Percentiles rank a stretch among this genome's conserved stretches.
These are phyloP conservation scores for Drosophila incognita DNA, from an alignment of 2,888 invertebrate species.

Conservation along the genomic window DNA sequence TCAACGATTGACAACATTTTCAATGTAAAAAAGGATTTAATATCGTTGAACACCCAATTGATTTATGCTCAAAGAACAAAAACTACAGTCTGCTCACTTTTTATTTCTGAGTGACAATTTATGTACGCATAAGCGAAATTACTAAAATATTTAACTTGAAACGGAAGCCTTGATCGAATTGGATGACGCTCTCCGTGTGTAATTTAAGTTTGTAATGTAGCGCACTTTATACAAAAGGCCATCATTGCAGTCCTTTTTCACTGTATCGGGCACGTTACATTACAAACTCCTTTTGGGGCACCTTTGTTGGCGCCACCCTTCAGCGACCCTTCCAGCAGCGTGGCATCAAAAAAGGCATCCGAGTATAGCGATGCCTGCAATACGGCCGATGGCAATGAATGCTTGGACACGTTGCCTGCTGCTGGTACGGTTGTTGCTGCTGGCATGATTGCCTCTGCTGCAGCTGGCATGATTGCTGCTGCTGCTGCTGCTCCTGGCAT, in stretches of 20 bases:
- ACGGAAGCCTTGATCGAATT: conserved; percentile 52
- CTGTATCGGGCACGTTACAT: conserved; percentile 53
- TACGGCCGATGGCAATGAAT: conserved; percentile 35
- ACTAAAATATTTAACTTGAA: conserved; percentile 31
- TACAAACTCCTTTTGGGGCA: conserved; percentile 21
- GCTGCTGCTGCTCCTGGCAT: not conserved
- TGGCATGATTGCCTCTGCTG: not conserved
- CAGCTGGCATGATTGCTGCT: not conserved
- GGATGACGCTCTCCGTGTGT: not conserved
- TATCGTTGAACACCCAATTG: not conserved
- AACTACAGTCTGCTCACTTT: not conserved
- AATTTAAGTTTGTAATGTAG: conserved; percentile 43
- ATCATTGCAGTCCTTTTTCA: not conserved
- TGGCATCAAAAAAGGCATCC: conserved; percentile 68
- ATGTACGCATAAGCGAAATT: not conserved
- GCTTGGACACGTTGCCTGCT: not conserved
- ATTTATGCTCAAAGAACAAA: not conserved
- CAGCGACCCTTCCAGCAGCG: conserved; percentile 55
- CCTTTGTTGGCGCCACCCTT: not conserved
- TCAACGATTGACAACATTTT: conserved; percentile 34
- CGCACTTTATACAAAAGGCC: conserved; percentile 40
- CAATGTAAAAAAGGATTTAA: not conserved
- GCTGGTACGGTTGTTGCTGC: not conserved
- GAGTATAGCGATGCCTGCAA: conserved; percentile 54
- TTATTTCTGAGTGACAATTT: not conserved